phyloP scores from a whole-genome alignment of 2,797 vertebrate species.

The Macroramphosus scolopax region DNA sequence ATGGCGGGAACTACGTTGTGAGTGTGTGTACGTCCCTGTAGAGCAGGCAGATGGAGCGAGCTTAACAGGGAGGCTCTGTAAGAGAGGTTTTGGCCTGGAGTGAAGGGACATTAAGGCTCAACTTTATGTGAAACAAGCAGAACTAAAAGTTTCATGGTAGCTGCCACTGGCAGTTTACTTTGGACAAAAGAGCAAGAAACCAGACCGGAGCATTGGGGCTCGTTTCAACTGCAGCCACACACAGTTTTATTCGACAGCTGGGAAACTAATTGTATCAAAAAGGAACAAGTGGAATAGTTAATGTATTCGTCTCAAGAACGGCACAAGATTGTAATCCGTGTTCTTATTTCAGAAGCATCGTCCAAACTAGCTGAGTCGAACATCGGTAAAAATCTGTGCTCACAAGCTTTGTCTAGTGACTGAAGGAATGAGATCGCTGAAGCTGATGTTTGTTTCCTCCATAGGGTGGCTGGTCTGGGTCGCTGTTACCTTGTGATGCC shows the following conservation, averaged over 20 bases:
- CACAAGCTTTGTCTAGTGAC: too few species aligned
- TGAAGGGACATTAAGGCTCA: slow-evolving; percentile 34
- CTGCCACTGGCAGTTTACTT: slow-evolving; percentile 25
- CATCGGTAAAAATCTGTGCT: too few species aligned
- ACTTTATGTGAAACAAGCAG: slow-evolving; percentile 28
- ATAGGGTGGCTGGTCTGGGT: too few species aligned
- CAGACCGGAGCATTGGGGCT: not conserved
- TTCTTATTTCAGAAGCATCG: not conserved
- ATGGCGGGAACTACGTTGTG: slow-evolving; percentile 21
- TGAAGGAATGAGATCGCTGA: too few species aligned
- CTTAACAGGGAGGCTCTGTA: slow-evolving; percentile 41
- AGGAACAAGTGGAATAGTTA: not conserved
- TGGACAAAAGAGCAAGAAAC: slow-evolving; percentile 24
- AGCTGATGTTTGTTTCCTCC: too few species aligned
- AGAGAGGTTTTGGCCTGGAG: slow-evolving; percentile 21
- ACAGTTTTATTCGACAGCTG: slow-evolving; percentile 15
- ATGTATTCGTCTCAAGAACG: too few species aligned
- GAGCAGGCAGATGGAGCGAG: slow-evolving; percentile 47
- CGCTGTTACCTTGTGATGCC: too few species aligned
- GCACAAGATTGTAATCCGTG: not conserved
- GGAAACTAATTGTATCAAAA: slow-evolving; percentile 1
- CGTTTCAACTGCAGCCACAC: slow-evolving; percentile 5
- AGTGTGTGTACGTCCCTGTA: slow-evolving; percentile 17
- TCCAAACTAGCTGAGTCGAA: too few species aligned
- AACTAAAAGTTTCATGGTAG: slow-evolving; percentile 41